Evolutionary conservation across 2,888 invertebrate genomes (phyloP).

Genomic region (Drosophila tripunctata): DNA sequence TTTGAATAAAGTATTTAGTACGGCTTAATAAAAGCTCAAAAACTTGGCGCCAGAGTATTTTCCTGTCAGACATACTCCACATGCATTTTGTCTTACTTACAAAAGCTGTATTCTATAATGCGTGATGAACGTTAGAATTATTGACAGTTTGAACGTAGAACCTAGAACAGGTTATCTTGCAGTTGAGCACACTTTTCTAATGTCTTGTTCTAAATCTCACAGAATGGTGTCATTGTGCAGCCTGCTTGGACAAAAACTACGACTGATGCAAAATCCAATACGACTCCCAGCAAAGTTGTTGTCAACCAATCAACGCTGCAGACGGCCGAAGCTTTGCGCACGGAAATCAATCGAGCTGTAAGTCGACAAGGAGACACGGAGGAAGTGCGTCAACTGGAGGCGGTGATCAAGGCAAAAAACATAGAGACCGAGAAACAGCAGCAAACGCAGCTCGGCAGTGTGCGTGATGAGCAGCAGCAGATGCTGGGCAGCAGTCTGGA

Average conservation of each 20-base stretch:
- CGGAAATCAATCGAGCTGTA: conserved; percentile 53
- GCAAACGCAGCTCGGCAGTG: conserved; percentile 5
- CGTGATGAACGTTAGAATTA: too few species aligned
- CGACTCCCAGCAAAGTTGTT: conserved; percentile 58
- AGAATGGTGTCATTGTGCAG: conserved; percentile 76
- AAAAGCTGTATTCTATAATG: too few species aligned
- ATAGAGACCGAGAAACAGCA: not conserved
- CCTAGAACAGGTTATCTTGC: too few species aligned
- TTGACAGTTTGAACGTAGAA: too few species aligned
- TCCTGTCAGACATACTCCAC: too few species aligned
- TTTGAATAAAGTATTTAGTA: too few species aligned
- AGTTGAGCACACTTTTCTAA: not conserved
- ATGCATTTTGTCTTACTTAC: too few species aligned
- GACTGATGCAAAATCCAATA: not conserved
- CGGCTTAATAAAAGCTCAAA: too few species aligned
- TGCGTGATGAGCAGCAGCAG: conserved; percentile 11
- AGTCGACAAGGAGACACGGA: conserved; percentile 40
- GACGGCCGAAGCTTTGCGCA: conserved; percentile 46
- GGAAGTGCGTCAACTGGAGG: conserved; percentile 45
- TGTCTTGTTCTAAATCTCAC: not conserved
- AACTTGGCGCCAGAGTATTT: too few species aligned
- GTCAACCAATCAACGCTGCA: conserved; percentile 58
- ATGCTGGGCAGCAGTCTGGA: conserved; percentile 41
- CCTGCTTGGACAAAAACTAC: conserved; percentile 79
- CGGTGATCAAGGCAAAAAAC: conserved; percentile 21